Conservation (phyloP, 2,113 vertebrate genomes). For the Hyla sarda region DNA sequence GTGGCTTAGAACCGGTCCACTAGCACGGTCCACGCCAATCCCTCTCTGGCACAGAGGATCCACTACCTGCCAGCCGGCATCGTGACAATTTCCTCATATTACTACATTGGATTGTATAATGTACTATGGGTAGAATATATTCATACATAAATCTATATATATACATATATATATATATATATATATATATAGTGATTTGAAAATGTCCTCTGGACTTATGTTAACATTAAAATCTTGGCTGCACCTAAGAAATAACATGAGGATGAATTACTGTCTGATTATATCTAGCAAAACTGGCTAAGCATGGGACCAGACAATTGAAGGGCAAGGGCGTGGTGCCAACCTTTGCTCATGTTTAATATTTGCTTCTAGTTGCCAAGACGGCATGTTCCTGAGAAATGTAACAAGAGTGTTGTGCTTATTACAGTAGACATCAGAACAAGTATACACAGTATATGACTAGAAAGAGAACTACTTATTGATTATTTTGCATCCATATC, state of each 20-base stretch:
- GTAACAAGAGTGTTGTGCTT: constrained; percentile 35
- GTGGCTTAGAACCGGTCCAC: too few relatives aligned
- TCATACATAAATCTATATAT: too few relatives aligned
- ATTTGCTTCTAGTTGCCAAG: constrained; percentile 51
- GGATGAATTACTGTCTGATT: constrained; percentile 44
- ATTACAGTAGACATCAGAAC: not conserved
- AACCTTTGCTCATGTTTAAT: constrained; percentile 57
- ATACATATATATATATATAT: too few relatives aligned
- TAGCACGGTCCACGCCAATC: too few relatives aligned
- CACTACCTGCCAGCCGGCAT: too few relatives aligned
- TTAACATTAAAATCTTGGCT: constrained; percentile 22
- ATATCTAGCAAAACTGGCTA: constrained; percentile 49
- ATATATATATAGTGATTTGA: not conserved
- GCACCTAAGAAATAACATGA: constrained; percentile 15
- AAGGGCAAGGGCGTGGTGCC: constrained; percentile 51
- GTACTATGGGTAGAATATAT: too few relatives aligned
- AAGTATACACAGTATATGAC: not conserved
- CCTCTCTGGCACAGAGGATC: too few relatives aligned
- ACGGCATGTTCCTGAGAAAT: constrained; percentile 23
- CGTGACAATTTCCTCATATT: too few relatives aligned
- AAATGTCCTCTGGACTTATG: not conserved
- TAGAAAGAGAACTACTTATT: not conserved
- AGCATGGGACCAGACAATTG: constrained; percentile 34
- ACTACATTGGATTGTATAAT: too few relatives aligned
- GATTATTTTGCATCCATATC: not conserved